These are phyloP conservation scores for Apistogramma diplotaenia DNA, from an alignment of 2,113 vertebrate species.

Conservation along the genomic window DNA sequence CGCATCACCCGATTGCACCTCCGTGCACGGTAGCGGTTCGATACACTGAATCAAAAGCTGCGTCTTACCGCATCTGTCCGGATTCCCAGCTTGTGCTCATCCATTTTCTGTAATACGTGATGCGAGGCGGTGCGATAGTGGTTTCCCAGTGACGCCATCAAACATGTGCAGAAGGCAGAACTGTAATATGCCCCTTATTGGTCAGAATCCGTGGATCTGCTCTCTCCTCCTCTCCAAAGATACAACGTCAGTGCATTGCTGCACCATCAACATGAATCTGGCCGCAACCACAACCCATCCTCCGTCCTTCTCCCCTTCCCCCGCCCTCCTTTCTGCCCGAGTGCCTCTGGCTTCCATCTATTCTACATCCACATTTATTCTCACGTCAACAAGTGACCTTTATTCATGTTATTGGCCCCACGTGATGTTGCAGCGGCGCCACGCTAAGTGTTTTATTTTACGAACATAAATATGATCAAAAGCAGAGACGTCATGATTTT, in stretches of 20 bases:
- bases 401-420: neutral
- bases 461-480: neutral
- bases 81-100: slow-evolving; percentile 20
- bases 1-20: neutral
- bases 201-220: slow-evolving; percentile 21
- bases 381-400: neutral
- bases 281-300: slow-evolving; percentile 26
- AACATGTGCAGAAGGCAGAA: slow-evolving; percentile 49
- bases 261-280: slow-evolving; percentile 58
- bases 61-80: slow-evolving; percentile 72
- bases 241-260: slow-evolving; percentile 33
- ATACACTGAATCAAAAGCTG: neutral
- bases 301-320: neutral
- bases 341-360: slow-evolving; percentile 10
- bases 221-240: slow-evolving; percentile 15
- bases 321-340: neutral
- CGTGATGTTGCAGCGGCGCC: neutral
- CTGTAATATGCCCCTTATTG: slow-evolving; percentile 55
- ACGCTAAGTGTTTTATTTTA: neutral
- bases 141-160: slow-evolving; percentile 59
- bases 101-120: slow-evolving; percentile 45
- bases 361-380: neutral
- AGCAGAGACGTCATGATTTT: neutral
- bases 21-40: neutral
- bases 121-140: slow-evolving; percentile 29